These are phyloP conservation scores for Geopemphigus sp. DNA, from an alignment of 1,140 invertebrate genomes.

Conservation along the genomic window DNA sequence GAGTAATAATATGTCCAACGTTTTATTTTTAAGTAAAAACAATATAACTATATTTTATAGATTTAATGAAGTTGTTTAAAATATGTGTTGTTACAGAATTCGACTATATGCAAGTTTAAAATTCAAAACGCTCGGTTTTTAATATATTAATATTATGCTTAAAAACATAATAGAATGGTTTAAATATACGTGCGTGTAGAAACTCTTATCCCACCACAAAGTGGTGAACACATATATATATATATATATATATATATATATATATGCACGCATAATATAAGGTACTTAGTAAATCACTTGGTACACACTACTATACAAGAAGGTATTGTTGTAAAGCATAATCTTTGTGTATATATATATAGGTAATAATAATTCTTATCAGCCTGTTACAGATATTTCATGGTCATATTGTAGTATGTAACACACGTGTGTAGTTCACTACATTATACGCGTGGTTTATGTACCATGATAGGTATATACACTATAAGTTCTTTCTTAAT, in stretches of 20 bases:
- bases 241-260: neutral
- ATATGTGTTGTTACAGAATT: neutral
- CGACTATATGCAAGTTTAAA: neutral
- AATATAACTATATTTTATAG: too few relatives aligned
- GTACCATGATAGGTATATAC: too few relatives aligned
- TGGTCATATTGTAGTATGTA: neutral
- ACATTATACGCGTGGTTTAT: too few relatives aligned
- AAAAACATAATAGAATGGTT: neutral
- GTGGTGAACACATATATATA: neutral
- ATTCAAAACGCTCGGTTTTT: neutral
- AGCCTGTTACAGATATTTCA: neutral
- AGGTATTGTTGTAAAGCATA: neutral
- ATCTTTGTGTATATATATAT: neutral
- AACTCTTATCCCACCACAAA: neutral
- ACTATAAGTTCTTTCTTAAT: too few relatives aligned
- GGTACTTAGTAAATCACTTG: neutral
- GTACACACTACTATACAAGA: neutral
- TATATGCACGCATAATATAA: neutral
- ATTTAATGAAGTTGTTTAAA: too few relatives aligned
- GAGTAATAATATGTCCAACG: too few relatives aligned
- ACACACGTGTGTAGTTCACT: neutral
- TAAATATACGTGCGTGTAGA: neutral
- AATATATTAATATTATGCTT: neutral
- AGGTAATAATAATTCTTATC: conserved; percentile 7
- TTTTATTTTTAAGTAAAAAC: too few relatives aligned